Evolutionary conservation across 2,113 vertebrate species (phyloP).

Genomic region (Chlorodrepanis virens): DNA sequence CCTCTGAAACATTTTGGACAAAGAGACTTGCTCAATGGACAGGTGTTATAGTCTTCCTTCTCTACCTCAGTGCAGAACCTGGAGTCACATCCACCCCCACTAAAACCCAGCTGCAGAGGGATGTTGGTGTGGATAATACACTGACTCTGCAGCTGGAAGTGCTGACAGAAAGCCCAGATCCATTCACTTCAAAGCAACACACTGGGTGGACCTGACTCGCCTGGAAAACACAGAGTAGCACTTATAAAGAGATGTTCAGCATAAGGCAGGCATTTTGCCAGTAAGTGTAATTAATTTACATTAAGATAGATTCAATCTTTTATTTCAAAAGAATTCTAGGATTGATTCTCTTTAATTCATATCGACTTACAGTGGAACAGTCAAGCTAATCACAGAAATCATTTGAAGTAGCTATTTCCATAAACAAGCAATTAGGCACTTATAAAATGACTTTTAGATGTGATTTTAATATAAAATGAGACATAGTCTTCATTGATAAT

Average conservation of each 20-base stretch:
- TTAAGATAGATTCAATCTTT: neutral
- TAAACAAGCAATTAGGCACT: slow-evolving; percentile 26
- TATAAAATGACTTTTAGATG: neutral
- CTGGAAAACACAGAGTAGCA: neutral
- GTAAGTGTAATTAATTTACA: neutral
- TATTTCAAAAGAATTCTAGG: slow-evolving; percentile 1
- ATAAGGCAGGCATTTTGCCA: neutral
- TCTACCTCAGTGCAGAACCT: neutral
- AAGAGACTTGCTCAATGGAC: neutral
- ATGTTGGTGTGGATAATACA: neutral
- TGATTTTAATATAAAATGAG: slow-evolving; percentile 24
- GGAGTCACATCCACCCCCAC: neutral
- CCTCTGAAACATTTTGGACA: neutral
- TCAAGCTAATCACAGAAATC: slow-evolving; percentile 22
- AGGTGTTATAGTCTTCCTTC: neutral
- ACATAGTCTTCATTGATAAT: neutral
- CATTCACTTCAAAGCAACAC: neutral
- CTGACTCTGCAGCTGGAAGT: neutral
- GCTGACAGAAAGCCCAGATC: neutral
- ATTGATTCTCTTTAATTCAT: slow-evolving; percentile 18
- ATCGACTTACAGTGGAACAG: neutral
- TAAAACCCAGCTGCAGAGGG: neutral
- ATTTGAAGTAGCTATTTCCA: slow-evolving; percentile 36
- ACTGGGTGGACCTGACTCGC: neutral
- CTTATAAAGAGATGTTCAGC: neutral